Base-by-base conservation (phyloP, 2,113 vertebrate species). In the Helogale parvula region DNA sequence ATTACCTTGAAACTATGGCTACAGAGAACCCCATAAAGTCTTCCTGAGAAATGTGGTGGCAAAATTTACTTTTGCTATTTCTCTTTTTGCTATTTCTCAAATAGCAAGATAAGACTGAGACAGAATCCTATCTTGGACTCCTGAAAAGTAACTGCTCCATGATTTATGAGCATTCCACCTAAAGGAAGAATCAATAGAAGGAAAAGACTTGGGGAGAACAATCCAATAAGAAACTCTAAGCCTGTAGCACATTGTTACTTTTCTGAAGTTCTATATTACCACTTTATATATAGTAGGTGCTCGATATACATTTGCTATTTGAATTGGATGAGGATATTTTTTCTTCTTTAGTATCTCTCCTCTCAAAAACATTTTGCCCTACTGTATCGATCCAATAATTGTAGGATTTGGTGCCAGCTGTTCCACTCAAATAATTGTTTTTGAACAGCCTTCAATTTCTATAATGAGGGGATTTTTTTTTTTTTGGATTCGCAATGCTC, bases 401-500 rank as follows among this genome's bases (percentile, higher is more conserved):
- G 80, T 76, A 92, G 31, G 60, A 93, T 80, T 90, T 88, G 69
- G 65, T 94, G 89, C 89, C 97, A 96, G 93, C 77, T 74, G 66
- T 74, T 89, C 89, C 50, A 86, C 63, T 96, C 69, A 68, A 72
- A 89, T 52, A 96, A 95, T 95, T 96, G 86, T 95, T 97, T 98
- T 90, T 93, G 97, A 97, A 92, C 60, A 95, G 88, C 1, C 57
- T 96, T 97, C 1, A 25, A 94, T 94, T 97, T 93, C 93, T 76
- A 14, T 96, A 65, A 63, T 60, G 45, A 94, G 86, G n/a, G n/a
- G n/a, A n/a, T n/a, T n/a, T n/a, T n/a, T n/a, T n/a, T n/a, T n/a
- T n/a, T n/a, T n/a, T n/a, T 50, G 96, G 90, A 97, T 69, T 88
- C 63, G 97, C 97, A 98, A 98, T 86, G 98, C 92, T 98, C 97